Evolutionary conservation across 2,797 vertebrate genomes (phyloP).

Genomic region (Clarias laeviceps): DNA sequence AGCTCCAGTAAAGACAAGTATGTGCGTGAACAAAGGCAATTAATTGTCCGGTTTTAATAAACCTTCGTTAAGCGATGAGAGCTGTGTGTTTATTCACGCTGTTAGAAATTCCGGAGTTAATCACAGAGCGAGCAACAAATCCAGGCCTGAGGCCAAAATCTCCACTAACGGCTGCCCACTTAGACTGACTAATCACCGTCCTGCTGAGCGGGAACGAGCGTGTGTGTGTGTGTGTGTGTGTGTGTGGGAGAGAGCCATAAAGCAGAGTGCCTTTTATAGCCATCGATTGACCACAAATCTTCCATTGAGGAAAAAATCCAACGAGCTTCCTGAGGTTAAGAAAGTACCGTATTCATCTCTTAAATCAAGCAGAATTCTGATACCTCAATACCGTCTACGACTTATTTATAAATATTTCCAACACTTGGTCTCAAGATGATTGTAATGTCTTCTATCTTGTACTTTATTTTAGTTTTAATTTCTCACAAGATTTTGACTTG

Average conservation of each 20-base stretch:
- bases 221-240: not conserved
- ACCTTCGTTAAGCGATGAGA: not conserved
- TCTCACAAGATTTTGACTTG: not conserved
- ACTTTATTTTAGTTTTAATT: too few species aligned
- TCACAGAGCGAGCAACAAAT: constrained; percentile 10
- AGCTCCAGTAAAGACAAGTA: not conserved
- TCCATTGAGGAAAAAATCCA: not conserved
- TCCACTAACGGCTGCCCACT: constrained; percentile 26
- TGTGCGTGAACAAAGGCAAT: not conserved
- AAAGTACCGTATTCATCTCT: not conserved
- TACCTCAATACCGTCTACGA: not conserved
- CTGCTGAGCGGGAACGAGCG: not conserved
- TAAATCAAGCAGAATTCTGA: not conserved
- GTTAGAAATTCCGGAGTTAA: constrained; percentile 18
- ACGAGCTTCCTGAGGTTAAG: not conserved
- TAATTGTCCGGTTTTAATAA: not conserved
- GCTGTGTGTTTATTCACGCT: not conserved
- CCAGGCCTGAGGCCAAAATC: constrained; percentile 14
- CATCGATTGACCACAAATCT: not conserved
- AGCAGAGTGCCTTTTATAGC: not conserved
- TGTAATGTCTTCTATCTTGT: not conserved
- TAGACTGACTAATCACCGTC: constrained; percentile 22
- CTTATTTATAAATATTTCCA: not conserved
- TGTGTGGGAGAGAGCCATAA: not conserved
- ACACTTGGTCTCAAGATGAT: not conserved